These are phyloP conservation scores for Apis cerana DNA, from an alignment of 1,140 invertebrate species.

Conservation along the genomic window DNA sequence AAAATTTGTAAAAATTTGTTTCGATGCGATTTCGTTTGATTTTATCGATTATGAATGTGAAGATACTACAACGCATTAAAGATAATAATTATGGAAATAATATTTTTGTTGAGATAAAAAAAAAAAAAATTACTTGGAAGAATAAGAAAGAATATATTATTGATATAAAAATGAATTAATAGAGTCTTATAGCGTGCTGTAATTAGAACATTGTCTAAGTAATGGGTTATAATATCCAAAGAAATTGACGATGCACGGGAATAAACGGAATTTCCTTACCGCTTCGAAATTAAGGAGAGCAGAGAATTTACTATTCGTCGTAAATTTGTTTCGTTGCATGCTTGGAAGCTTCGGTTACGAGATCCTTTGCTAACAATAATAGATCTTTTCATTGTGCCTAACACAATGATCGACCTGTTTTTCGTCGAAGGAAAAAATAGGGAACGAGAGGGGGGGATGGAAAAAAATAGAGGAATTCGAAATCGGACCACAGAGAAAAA, in stretches of 20 bases:
- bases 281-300: not conserved
- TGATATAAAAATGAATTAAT: no score
- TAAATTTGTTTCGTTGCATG: constrained; percentile 40
- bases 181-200: not conserved
- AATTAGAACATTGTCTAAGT: no score
- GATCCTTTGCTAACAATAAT: constrained; percentile 30
- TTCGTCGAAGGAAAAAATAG: not conserved
- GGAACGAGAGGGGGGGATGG: not conserved
- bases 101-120: no score
- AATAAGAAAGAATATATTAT: no score
- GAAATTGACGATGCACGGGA: not conserved
- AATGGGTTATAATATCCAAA: not conserved
- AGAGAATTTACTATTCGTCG: constrained; percentile 17
- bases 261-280: not conserved
- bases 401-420: constrained; percentile 29
- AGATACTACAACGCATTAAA: no score
- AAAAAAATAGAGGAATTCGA: not conserved
- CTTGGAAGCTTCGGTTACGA: constrained; percentile 12
- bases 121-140: no score
- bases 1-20: no score
- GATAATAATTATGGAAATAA: no score
- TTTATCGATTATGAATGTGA: no score
- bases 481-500: not conserved
- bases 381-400: constrained; percentile 41
- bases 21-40: no score